Conservation (phyloP, 2,888 invertebrate species). For the Blomia tropicalis region DNA sequence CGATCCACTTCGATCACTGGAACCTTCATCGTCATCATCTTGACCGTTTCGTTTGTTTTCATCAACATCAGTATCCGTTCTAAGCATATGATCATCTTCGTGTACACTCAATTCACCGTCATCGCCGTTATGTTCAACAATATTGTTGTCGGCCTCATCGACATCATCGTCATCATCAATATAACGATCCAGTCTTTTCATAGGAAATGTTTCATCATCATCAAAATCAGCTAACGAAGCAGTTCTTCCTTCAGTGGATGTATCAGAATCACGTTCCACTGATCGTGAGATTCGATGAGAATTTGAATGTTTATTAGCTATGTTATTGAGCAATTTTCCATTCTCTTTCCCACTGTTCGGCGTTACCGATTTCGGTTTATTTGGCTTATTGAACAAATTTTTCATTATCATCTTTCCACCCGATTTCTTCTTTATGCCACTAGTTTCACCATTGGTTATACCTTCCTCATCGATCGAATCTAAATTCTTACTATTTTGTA, state of each 20-base stretch:
- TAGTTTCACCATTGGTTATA: background rate
- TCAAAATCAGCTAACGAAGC: background rate
- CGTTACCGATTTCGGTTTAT: background rate
- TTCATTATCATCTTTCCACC: background rate
- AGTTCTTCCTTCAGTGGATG: background rate
- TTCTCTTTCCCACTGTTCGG: background rate
- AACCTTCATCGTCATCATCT: background rate
- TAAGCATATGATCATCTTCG: background rate
- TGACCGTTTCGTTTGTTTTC: background rate
- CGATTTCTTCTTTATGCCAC: background rate
- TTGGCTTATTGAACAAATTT: slow-evolving; percentile 1
- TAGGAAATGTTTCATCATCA: background rate
- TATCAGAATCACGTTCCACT: background rate
- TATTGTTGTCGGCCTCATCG: background rate
- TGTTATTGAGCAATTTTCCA: slow-evolving; percentile 4
- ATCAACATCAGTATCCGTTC: background rate
- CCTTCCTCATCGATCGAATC: slow-evolving; percentile 12
- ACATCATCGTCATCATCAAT: background rate
- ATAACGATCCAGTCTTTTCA: background rate
- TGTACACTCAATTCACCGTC: background rate
- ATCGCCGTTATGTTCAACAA: background rate
- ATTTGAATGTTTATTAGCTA: background rate
- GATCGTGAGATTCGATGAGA: background rate
- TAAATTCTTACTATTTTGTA: slow-evolving; percentile 2
- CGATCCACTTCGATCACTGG: background rate